Percentiles rank a stretch among this genome's conserved stretches.
phyloP scores from a whole-genome alignment of 2,888 invertebrate genomes.

The Eulithis testata region DNA sequence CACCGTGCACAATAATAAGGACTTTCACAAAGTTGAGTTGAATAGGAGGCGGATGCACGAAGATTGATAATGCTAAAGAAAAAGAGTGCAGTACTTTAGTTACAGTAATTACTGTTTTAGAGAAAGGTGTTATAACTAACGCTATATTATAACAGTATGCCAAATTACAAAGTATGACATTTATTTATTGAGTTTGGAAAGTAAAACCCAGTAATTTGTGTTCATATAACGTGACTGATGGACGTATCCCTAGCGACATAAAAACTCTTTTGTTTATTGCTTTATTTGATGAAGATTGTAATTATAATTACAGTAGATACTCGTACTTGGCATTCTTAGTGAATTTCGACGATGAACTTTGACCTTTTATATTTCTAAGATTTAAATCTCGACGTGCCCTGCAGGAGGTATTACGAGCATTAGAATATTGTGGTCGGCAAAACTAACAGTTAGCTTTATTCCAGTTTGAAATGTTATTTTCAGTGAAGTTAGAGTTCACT shows the following conservation, averaged over 20 bases:
- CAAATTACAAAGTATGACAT: conserved; percentile 75
- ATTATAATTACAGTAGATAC: conserved; percentile 21
- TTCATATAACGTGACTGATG: conserved; percentile 63
- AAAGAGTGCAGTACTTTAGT: conserved; percentile 62
- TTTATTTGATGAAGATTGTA: conserved; percentile 35
- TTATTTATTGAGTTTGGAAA: conserved; percentile 72
- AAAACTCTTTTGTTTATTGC: conserved; percentile 50
- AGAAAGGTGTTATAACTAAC: conserved; percentile 69
- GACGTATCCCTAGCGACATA: conserved; percentile 56
- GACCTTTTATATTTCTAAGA: conserved; percentile 25
- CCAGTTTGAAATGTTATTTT: conserved; percentile 60
- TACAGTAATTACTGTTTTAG: conserved; percentile 69
- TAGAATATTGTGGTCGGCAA: conserved; percentile 17
- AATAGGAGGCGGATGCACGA: conserved; percentile 63
- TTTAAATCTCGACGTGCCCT: conserved; percentile 13
- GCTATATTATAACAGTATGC: conserved; percentile 66
- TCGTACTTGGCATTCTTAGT: conserved; percentile 23
- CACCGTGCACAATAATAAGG: conserved; percentile 59
- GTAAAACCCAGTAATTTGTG: conserved; percentile 67
- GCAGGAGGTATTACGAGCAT: conserved; percentile 4
- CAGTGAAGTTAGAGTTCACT: conserved; percentile 62
- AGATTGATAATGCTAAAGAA: conserved; percentile 68
- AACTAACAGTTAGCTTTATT: conserved; percentile 38
- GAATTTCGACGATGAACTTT: conserved; percentile 33
- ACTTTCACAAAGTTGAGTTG: conserved; percentile 68